Evolutionary conservation across 2,888 invertebrate genomes (phyloP), one percentile per base, ranked within the genome.

Genomic region (Pogonocherus hispidulus): DNA sequence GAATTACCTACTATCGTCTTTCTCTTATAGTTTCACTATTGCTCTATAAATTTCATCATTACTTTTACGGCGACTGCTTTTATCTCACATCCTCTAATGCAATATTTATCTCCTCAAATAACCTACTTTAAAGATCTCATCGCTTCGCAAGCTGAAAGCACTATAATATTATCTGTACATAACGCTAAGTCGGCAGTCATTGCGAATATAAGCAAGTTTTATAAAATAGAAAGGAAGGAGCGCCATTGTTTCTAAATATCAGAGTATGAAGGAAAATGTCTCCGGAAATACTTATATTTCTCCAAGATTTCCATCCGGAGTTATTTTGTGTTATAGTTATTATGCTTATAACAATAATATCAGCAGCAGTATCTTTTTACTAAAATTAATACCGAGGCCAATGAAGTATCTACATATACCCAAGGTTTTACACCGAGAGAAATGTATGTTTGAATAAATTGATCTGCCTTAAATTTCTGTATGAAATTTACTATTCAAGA

Each of bases 261-360:
- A 32, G 5, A n/a, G 20, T 22, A 20, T 11, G n/a, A 51, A 11
- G 14, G n/a, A n/a, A n/a, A 6, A 11, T 51, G 51, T 23, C 51
- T 8, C 51, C 22, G 14, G 51, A 22, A 51, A 51, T 51, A 23
- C 11, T 51, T 51, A 51, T 51, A 51, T 51, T 51, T 22, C 23
- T n/a, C n/a, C n/a, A n/a, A 51, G 22, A 51, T 51, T 23, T 23
- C 14, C 23, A 51, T 51, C 22, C n/a, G n/a, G n/a, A n/a, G n/a
- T n/a, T n/a, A n/a, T n/a, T n/a, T n/a, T 51, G 51, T 23, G 14
- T 22, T 51, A 51, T 22, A 51, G 51, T 51, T 51, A n/a, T 22
- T 51, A 51, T 23, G 20, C 51, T 23, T 51, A 51, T 51, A 51
- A 51, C 11, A 8, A n/a, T n/a, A n/a, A n/a, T n/a, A n/a, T n/a